These are phyloP conservation scores for Tragelaphus scriptus DNA, from an alignment of 2,113 vertebrate genomes.

Conservation along the genomic window DNA sequence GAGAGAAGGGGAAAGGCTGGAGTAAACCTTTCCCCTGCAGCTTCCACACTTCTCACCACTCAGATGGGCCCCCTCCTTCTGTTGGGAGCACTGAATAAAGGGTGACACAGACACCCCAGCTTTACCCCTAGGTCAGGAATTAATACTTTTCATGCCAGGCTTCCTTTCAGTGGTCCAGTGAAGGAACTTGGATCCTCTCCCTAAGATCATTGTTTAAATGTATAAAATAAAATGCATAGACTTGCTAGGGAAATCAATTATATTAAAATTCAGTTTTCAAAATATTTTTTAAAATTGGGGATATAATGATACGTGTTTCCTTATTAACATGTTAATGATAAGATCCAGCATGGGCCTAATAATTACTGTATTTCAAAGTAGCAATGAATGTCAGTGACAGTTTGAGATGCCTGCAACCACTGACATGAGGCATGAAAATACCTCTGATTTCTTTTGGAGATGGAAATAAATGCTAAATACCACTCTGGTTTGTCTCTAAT, in stretches of 20 bases:
- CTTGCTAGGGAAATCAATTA: not conserved
- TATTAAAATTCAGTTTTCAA: not conserved
- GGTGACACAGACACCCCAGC: not conserved
- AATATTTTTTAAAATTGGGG: not conserved
- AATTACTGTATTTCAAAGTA: slow-evolving; percentile 23
- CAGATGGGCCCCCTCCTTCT: not conserved
- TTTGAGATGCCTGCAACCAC: not conserved
- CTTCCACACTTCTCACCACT: not conserved
- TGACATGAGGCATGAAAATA: not conserved
- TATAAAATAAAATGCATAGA: not conserved
- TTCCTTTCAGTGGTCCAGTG: not conserved
- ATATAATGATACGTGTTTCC: not conserved
- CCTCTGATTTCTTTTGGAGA: not conserved
- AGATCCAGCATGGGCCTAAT: not conserved
- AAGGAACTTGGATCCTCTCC: not conserved
- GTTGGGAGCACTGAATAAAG: not conserved
- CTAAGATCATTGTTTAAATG: not conserved
- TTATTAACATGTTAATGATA: not conserved
- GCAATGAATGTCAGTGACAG: not conserved
- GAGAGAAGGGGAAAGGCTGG: too few relatives aligned
- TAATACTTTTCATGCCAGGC: not conserved
- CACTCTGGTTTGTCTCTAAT: not conserved
- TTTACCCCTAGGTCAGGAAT: not conserved
- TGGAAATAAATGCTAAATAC: not conserved
- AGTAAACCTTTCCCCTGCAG: not conserved